A percentile compares a stretch with the other conserved stretches of the same genome.
Conservation (phyloP, 1,140 invertebrate species). For the Aplysia californica region DNA sequence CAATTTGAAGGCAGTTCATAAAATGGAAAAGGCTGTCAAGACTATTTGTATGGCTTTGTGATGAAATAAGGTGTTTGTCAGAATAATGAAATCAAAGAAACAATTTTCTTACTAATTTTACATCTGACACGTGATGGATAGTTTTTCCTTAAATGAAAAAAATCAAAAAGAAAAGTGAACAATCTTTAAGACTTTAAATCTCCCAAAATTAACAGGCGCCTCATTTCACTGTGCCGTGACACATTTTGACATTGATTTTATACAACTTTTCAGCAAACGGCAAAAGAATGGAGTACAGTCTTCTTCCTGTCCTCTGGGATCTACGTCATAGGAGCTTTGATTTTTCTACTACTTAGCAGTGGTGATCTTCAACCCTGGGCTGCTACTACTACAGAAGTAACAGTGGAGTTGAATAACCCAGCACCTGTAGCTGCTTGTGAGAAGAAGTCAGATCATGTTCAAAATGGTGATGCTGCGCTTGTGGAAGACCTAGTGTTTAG, state of each 20-base stretch:
- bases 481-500: too few relatives aligned
- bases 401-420: too few relatives aligned
- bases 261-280: constrained; percentile 39
- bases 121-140: neutral
- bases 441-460: too few relatives aligned
- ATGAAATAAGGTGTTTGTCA: too few relatives aligned
- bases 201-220: neutral
- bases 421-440: too few relatives aligned
- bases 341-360: constrained; percentile 42
- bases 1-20: too few relatives aligned
- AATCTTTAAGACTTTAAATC: neutral
- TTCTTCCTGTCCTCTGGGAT: constrained; percentile 51
- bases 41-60: too few relatives aligned
- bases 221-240: neutral
- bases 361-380: constrained; percentile 33
- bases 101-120: neutral
- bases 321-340: constrained; percentile 44
- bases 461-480: too few relatives aligned
- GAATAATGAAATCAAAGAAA: neutral
- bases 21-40: too few relatives aligned
- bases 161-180: neutral
- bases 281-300: constrained; percentile 45
- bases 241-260: neutral
- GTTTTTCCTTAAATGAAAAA: neutral
- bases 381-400: too few relatives aligned